phyloP scores from a whole-genome alignment of 2,888 invertebrate species.

The Caenorhabditis uteleia region DNA sequence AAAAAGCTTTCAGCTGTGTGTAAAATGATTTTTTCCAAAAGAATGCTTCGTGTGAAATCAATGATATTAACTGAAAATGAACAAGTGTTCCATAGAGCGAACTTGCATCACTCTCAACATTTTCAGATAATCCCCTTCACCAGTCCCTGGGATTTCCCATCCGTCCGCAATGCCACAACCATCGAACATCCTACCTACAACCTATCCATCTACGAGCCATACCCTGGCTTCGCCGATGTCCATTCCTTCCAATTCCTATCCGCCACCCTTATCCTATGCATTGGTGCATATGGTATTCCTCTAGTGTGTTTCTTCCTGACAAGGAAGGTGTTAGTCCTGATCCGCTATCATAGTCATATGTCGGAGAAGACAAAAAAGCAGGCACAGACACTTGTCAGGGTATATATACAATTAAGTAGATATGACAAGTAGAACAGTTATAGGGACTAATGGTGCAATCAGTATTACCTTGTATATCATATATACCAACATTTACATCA shows the following conservation, averaged over 20 bases:
- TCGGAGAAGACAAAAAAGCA: constrained; percentile 5
- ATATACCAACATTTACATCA: constrained; percentile 1
- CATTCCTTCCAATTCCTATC: neutral
- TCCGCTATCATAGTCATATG: neutral
- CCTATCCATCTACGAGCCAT: constrained; percentile 23
- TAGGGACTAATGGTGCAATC: neutral
- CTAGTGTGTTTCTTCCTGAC: neutral
- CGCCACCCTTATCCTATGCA: neutral
- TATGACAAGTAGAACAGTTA: too few relatives aligned
- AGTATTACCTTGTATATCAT: neutral
- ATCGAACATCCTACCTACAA: constrained; percentile 30
- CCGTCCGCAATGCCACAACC: constrained; percentile 19
- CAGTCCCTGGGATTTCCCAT: constrained; percentile 24
- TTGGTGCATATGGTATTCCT: neutral
- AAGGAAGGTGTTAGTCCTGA: neutral
- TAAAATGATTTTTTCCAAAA: too few relatives aligned
- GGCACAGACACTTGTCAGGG: neutral
- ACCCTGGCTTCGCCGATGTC: constrained; percentile 19
- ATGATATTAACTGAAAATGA: too few relatives aligned
- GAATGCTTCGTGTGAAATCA: too few relatives aligned
- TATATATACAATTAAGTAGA: too few relatives aligned
- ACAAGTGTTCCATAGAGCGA: too few relatives aligned
- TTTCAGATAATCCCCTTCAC: constrained; percentile 37
- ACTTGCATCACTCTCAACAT: too few relatives aligned
- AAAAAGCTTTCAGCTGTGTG: too few relatives aligned